These are phyloP conservation scores for Tetranychus piercei DNA, from an alignment of 2,888 invertebrate species.

Conservation along the genomic window DNA sequence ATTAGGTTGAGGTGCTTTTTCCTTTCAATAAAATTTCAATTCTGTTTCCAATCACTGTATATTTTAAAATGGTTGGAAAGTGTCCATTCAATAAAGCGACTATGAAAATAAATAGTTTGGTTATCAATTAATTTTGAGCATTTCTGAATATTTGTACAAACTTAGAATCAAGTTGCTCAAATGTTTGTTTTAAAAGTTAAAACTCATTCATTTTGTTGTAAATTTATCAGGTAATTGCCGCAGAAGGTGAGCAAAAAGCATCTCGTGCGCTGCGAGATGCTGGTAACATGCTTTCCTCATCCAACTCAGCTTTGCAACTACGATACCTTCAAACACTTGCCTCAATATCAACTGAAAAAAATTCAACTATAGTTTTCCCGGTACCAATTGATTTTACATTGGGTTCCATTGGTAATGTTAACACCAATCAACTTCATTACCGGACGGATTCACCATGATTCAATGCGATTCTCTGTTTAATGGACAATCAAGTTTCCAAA, in stretches of 20 bases:
- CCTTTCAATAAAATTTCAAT: too few species aligned
- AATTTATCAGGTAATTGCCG: conserved; percentile 1
- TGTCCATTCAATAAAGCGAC: background rate
- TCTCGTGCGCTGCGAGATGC: conserved; percentile 4
- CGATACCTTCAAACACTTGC: background rate
- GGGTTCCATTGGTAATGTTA: background rate
- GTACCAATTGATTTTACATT: conserved; percentile 1
- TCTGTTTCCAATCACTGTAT: too few species aligned
- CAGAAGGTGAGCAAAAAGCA: conserved; percentile 4
- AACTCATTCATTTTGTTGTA: too few species aligned
- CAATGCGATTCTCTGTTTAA: too few species aligned
- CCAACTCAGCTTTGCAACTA: background rate
- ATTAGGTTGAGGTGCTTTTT: background rate
- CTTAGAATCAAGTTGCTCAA: too few species aligned
- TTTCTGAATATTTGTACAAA: background rate
- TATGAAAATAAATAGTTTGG: background rate
- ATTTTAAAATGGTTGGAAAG: too few species aligned
- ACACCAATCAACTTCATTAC: too few species aligned
- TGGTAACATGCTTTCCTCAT: background rate
- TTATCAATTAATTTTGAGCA: background rate
- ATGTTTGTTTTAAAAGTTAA: too few species aligned
- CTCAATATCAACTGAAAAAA: conserved; percentile 3
- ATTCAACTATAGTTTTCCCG: conserved; percentile 4
- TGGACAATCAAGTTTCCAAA: too few species aligned
- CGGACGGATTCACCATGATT: too few species aligned